Base-by-base conservation (phyloP, 2,113 vertebrate genomes). In the Cyrtonyx montezumae region DNA sequence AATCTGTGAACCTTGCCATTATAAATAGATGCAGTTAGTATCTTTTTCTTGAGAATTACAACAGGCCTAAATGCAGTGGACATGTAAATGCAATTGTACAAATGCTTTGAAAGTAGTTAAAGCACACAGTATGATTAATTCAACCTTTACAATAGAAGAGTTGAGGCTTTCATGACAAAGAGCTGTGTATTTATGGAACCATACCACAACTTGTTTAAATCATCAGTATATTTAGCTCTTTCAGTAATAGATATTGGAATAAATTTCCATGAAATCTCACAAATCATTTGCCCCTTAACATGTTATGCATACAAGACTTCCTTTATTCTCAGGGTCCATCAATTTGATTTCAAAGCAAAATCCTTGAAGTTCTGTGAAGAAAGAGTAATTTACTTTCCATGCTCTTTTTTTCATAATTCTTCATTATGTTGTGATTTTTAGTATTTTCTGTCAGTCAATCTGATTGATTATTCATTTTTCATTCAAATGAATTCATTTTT, bases 91-190 rank as follows among this genome's bases (percentile, higher is more conserved):
- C n/a, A 92, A 62, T 6, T 11, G 37, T 40, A 59, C 22, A 56
- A 89, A 93, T 83, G 13, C 30, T 95, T 75, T 83, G 87, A 82
- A 89, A 93, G 17, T 55, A 82, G 82, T 91, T 95, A 94, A 89
- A 80, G 79, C 59, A 25, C 37, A 73, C 13, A 73, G 70, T 28
- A 82, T 84, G 21, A 79, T 87, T 87, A 89, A 42, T 78, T 85
- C 89, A 91, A 42, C 61, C 18, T 59, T 88, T 74, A 87, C 91
- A 84, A 92, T 85, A 79, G 91, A 93, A 93, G 43, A 3, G 6
- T 13, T 91, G 51, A 63, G 16, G 43, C 13, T 93, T 92, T 91
- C 34, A 83, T 85, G 79, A 83, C 32, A 74, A 87, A 89, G 55
- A 87, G 3, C 22, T 89, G n/a, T 48, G 34, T 37, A 46, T 82